phyloP scores from a whole-genome alignment of 2,113 vertebrate species.

The Plectropomus leopardus region DNA sequence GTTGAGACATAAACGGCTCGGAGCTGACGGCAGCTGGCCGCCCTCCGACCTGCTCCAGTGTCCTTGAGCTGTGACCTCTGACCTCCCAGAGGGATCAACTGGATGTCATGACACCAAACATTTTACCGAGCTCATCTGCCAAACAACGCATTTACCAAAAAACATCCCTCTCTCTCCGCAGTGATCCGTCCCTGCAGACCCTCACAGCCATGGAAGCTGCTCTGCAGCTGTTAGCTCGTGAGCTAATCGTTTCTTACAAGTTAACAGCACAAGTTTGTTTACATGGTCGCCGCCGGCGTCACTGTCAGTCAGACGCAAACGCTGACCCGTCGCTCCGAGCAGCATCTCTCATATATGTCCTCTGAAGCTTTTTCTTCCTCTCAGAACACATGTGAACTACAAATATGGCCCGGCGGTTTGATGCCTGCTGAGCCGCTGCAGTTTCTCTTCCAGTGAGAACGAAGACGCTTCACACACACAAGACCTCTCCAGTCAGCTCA shows the following conservation, averaged over 20 bases:
- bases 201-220: too few relatives aligned
- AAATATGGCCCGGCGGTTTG: too few relatives aligned
- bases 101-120: not conserved
- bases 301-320: not conserved
- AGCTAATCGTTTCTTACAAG: not conserved
- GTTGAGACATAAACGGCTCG: not conserved
- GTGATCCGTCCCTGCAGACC: too few relatives aligned
- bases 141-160: not conserved
- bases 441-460: too few relatives aligned
- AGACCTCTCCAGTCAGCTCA: too few relatives aligned
- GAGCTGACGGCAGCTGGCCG: slow-evolving; percentile 27
- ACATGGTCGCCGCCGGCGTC: not conserved
- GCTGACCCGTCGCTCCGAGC: too few relatives aligned
- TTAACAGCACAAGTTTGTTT: not conserved
- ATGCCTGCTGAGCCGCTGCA: too few relatives aligned
- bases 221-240: not conserved
- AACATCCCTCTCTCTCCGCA: not conserved
- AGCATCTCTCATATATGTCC: too few relatives aligned
- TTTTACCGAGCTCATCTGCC: not conserved
- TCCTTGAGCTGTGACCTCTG: slow-evolving; percentile 22
- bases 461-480: too few relatives aligned
- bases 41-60: slow-evolving; percentile 8
- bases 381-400: too few relatives aligned
- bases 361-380: too few relatives aligned
- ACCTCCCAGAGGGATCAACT: not conserved